These are phyloP conservation scores for Chymomyza costata DNA, from an alignment of 1,140 invertebrate species.

Conservation along the genomic window DNA sequence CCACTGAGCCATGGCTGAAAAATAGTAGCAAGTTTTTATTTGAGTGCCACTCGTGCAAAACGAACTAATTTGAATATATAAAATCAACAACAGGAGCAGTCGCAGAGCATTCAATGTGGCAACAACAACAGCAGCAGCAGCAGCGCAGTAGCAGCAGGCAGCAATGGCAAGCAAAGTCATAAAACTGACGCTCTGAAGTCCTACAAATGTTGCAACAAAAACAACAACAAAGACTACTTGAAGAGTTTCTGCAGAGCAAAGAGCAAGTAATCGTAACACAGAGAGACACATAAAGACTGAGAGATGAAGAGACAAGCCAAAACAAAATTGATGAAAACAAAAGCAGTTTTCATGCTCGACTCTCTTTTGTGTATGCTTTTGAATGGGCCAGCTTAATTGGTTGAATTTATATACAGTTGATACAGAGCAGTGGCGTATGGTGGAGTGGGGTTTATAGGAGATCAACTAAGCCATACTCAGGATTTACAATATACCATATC, in stretches of 20 bases:
- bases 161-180: conserved; percentile 10
- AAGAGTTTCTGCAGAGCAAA: no score
- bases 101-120: no score
- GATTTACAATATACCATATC: no score
- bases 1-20: conserved; percentile 57
- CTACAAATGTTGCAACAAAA: no score
- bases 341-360: conserved; percentile 33
- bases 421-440: no score
- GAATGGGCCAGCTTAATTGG: conserved; percentile 40
- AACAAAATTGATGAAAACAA: conserved; percentile 43
- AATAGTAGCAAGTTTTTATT: conserved; percentile 54
- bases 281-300: conserved; percentile 8
- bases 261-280: no score
- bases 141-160: conserved; percentile 31
- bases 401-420: conserved; percentile 25
- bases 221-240: no score
- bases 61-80: conserved; percentile 73
- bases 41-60: conserved; percentile 67
- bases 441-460: no score
- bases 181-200: no score
- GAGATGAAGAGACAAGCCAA: conserved; percentile 38
- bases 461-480: no score
- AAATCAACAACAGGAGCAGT: conserved; percentile 52
- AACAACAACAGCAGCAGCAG: conserved; percentile 8
- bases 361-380: conserved; percentile 31